These are phyloP conservation scores for Centropyge bicolor DNA, from an alignment of 2,797 vertebrate species.

Conservation along the genomic window DNA sequence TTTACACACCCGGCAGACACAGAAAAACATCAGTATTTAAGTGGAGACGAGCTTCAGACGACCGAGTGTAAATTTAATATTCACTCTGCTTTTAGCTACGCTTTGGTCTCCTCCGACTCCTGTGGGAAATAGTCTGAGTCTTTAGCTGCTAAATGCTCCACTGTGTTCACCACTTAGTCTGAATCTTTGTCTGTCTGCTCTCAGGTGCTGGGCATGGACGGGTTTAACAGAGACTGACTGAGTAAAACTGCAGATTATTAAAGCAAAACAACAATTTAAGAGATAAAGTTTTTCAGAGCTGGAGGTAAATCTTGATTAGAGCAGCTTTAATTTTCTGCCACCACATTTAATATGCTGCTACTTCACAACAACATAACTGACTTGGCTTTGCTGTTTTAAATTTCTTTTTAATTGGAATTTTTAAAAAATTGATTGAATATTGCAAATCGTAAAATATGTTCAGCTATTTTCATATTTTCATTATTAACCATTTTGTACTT, in stretches of 20 bases:
- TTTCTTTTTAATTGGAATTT: not conserved
- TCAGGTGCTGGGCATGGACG: not conserved
- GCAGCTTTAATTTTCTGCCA: not conserved
- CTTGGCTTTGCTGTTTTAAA: not conserved
- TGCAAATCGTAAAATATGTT: not conserved
- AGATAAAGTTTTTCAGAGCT: not conserved
- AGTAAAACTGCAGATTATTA: not conserved
- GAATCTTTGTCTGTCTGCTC: not conserved
- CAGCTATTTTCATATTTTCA: not conserved
- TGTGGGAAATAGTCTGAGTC: not conserved
- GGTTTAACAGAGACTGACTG: no score
- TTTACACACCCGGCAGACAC: not conserved
- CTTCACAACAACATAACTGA: not conserved
- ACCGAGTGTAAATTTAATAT: not conserved
- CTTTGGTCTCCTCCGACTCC: constrained; percentile 1
- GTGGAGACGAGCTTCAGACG: not conserved
- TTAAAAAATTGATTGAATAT: not conserved
- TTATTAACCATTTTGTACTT: not conserved
- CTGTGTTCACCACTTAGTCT: not conserved
- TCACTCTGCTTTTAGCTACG: not conserved
- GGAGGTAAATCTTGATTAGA: not conserved
- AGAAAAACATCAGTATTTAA: not conserved
- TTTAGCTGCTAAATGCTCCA: constrained; percentile 5
- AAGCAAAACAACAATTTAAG: constrained; percentile 4
- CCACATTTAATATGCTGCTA: constrained; percentile 1